Evolutionary conservation across 2,888 invertebrate genomes (phyloP).

Genomic region (Troides oblongomaculatus): DNA sequence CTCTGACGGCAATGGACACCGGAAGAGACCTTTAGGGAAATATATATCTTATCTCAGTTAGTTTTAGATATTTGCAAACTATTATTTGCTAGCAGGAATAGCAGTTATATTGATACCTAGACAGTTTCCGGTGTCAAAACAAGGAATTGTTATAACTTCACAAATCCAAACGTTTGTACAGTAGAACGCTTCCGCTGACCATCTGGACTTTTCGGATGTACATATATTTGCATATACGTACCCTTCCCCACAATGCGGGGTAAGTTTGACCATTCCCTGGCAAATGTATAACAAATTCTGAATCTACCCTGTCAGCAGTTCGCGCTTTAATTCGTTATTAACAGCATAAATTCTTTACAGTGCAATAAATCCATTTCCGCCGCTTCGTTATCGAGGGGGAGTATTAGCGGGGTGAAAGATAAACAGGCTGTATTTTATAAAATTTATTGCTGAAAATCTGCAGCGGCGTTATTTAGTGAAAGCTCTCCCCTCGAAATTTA

Average conservation of each 20-base stretch:
- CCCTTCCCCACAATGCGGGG: too few relatives aligned
- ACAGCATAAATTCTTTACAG: constrained; percentile 9
- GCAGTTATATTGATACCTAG: background rate
- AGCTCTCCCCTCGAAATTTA: constrained; percentile 2
- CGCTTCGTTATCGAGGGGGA: constrained; percentile 24
- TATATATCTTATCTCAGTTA: too few relatives aligned
- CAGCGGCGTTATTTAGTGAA: constrained; percentile 18
- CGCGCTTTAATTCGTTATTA: background rate
- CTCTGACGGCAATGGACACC: too few relatives aligned
- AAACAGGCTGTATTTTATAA: constrained; percentile 24
- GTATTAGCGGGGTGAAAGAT: constrained; percentile 21
- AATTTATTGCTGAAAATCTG: constrained; percentile 21
- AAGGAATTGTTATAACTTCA: background rate
- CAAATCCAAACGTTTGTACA: background rate
- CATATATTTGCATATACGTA: too few relatives aligned
- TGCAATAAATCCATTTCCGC: constrained; percentile 9
- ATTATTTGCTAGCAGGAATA: background rate
- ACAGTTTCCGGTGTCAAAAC: background rate
- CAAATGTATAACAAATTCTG: background rate
- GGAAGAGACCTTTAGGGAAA: too few relatives aligned
- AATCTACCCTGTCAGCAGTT: background rate
- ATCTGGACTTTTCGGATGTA: background rate
- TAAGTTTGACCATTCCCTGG: too few relatives aligned
- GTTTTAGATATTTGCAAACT: too few relatives aligned
- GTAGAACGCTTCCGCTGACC: background rate